Percentiles rank a stretch among this genome's conserved stretches.
These are phyloP conservation scores for Sebastes fasciatus DNA, from an alignment of 2,113 vertebrate genomes.

Conservation along the genomic window DNA sequence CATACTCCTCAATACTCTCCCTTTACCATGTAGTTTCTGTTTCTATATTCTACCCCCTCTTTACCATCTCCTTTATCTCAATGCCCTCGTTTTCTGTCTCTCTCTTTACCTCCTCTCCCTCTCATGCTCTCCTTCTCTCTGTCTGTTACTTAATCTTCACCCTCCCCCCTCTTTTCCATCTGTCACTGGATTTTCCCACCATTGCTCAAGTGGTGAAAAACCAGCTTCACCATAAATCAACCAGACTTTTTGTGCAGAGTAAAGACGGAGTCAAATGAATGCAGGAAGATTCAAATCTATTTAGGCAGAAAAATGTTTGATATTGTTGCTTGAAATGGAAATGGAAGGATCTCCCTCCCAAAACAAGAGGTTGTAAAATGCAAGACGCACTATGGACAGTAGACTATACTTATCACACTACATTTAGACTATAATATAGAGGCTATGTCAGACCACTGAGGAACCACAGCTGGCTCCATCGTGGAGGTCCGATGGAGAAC, in stretches of 20 bases:
- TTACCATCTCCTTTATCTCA: neutral
- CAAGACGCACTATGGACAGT: neutral
- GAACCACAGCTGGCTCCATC: neutral
- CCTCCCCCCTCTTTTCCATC: neutral
- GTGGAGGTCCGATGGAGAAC: neutral
- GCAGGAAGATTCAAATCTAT: neutral
- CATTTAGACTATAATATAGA: neutral
- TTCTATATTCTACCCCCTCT: neutral
- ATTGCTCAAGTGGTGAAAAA: neutral
- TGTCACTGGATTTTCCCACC: slow-evolving; percentile 12
- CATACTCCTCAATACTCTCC: neutral
- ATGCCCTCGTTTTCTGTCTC: neutral
- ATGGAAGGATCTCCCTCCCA: neutral
- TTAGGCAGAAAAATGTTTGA: too few relatives aligned
- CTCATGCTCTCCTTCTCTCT: neutral
- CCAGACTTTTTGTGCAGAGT: neutral
- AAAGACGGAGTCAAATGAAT: neutral
- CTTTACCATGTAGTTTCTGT: neutral
- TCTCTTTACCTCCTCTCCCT: neutral
- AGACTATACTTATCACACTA: neutral
- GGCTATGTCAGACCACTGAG: neutral
- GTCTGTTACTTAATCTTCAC: neutral
- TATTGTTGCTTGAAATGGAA: too few relatives aligned
- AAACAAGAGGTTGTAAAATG: neutral
- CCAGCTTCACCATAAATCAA: neutral